Conservation (phyloP, 1,140 invertebrate genomes). For the Camponotus pennsylvanicus region DNA sequence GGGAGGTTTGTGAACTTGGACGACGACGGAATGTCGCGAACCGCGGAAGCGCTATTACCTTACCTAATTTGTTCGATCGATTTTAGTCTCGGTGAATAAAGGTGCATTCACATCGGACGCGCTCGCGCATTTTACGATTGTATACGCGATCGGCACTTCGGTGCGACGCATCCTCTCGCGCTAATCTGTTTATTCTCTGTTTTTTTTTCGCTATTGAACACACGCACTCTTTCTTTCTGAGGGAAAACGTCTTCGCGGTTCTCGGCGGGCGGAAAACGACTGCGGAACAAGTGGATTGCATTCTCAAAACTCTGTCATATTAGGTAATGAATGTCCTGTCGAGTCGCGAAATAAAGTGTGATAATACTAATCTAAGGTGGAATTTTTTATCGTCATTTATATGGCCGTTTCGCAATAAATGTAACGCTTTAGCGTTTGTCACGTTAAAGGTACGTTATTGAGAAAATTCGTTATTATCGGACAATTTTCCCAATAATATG, state of each 20-base stretch:
- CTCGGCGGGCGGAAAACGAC: conserved; percentile 13
- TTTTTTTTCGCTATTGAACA: conserved; percentile 77
- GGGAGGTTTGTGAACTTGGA: conserved; percentile 7
- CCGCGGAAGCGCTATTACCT: conserved; percentile 76
- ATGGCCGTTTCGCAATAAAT: neutral
- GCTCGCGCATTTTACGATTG: neutral
- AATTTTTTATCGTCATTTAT: too few species aligned
- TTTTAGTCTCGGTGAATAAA: conserved; percentile 73
- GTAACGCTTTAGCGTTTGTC: neutral
- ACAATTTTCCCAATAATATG: neutral
- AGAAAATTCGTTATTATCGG: neutral
- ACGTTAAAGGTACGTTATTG: neutral
- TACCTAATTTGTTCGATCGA: conserved; percentile 77
- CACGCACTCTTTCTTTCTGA: conserved; percentile 77
- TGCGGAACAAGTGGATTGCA: neutral
- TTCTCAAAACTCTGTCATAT: neutral
- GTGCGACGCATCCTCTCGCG: conserved; percentile 30
- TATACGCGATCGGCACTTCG: neutral
- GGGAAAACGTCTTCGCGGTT: conserved; percentile 53
- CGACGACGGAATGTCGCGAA: conserved; percentile 44
- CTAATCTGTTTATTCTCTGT: conserved; percentile 60
- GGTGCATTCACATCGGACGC: conserved; percentile 72
- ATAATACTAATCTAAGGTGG: conserved; percentile 9
- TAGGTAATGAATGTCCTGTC: neutral
- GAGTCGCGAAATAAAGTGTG: neutral